Base-by-base conservation (phyloP, 2,113 vertebrate genomes). In the Mustelus asterias region DNA sequence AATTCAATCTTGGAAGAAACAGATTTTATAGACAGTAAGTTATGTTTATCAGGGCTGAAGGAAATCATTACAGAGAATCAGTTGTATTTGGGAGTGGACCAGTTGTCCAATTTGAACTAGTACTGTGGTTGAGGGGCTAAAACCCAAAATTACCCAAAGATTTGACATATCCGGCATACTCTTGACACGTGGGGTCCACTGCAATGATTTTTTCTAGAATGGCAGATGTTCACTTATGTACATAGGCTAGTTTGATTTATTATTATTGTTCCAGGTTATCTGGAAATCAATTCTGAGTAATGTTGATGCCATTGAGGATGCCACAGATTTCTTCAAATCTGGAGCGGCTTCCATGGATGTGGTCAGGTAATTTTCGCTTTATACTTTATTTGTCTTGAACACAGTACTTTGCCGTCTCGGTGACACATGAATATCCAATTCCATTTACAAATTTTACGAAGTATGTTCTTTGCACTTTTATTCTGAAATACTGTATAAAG, bases 261-360 rank as follows among this genome's bases (percentile, higher is more conserved):
- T 58, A 33, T 65, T 26, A 92, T 96, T 60, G 16, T 96, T 88
- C 14, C 88, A 98, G 98, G 96, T 96, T 96, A 98, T 98, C 96
- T 98, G 98, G 98, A 98, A 98, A 96, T 97, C 98, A 96, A 98
- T 98, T 97, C 97, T 98, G 96, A 98, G 97, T 96, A 98, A 98
- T 24, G 80, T 98, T 96, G 90, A 97, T 96, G 95, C 96, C 72
- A 98, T 98, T 95, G 98, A 98, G 95, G 97, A 98, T 83, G 97
- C 98, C 37, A 98, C 98, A 86, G 98, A 98, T 96, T 98, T 98
- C 97, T 98, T 98, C 96, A 98, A 98, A 97, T 98, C 98, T 96
- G 98, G 98, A 97, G 98, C 98, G 22, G 97, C 98, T 0, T 98
- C 98, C 20, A 98, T 98, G 98, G 98, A 98, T 96, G 98, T 98